Evolutionary conservation across 2,888 invertebrate genomes (phyloP), one percentile per base, ranked within the genome.

Genomic region (Dynastes maya): DNA sequence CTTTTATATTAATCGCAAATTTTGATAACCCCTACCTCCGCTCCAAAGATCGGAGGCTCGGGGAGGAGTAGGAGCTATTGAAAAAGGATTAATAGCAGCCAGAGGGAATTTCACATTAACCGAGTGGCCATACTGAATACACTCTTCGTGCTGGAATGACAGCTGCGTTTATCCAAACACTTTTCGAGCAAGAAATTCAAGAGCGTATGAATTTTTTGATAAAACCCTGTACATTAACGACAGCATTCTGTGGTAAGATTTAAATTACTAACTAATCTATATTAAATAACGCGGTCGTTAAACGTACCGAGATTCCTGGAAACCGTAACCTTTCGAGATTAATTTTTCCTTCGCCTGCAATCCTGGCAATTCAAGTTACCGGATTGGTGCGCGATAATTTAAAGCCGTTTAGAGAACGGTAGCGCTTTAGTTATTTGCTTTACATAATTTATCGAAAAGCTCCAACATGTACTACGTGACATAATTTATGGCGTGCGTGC

Each of bases 321-420:
- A 64, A 51, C 49, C 64, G 64, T 51, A 64, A 53, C 49, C 75
- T 75, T 75, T 75, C 49, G 29, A 51, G 6, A 63, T 64, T 32
- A 6, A 8, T 76, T 76, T 67, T 37, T 76, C 27, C 45, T 13
- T 32, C 55, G 22, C 64, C 27, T 32, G 53, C 49, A 72, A 78
- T 78, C 40, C n/a, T 61, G 22, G 51, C 58, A 78, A 72, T 72
- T 72, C 58, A 53, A 58, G 49, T 72, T 49, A 55, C 58, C 55
- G 71, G n/a, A 71, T 71, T 71, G 70, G 61, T 64, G 16, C 32
- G 22, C 71, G 71, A 71, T 78, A 71, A 78, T 78, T 78, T 78
- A 78, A 72, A 78, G 71, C 63, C 71, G 51, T 78, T 78, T 78
- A 72, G 53, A 71, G 63, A 63, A 64, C 77, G 64, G 77, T 78